Evolutionary conservation across 2,113 vertebrate species (phyloP), one percentile per base, ranked within the genome.

Genomic region (Falcunculus frontatus): DNA sequence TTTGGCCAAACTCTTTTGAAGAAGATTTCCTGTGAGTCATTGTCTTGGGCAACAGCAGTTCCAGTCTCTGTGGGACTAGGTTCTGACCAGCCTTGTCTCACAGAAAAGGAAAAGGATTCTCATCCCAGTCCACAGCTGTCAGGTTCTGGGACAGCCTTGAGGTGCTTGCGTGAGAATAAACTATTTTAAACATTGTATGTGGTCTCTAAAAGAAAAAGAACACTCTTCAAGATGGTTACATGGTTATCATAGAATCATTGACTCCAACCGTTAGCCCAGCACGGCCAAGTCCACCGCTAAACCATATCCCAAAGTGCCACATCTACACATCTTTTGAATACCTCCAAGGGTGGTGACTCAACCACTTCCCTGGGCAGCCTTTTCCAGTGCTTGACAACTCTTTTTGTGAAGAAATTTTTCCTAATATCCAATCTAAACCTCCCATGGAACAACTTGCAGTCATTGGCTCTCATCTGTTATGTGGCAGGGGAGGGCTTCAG

Each of bases 391-490:
- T 55, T 82, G 22, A 64, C 10, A 74, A 27, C 65, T 13, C n/a
- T 62, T 75, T 49, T 6, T n/a, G 14, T 78, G 70, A 82, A 72
- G 17, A 42, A 69, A 2, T 69, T 70, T 82, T 65, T 91, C 33
- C 46, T 78, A 27, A 60, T 83, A 47, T 12, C 18, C 18, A 65
- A 3, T 56, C 33, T 79, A 65, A 91, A 65, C 8, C 13, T 80
- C 11, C 4, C 16, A 7, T 78, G 42, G 21, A 15, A 7, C 42
- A 90, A 39, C 27, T 56, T 91, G 76, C 27, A 74, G 32, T n/a
- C 8, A 4, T 86, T 86, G 35, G 29, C 26, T 87, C 16, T 63
- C 0, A 0, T 62, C 26, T 9, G 0, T 92, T 85, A 9, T 7
- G 15, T 76, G 57, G 5, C 1, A 2, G 18, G 25, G 8, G 4